Percentiles rank a stretch among this genome's conserved stretches.
phyloP scores from a whole-genome alignment of 2,888 invertebrate species.

The Drosophila formosana region DNA sequence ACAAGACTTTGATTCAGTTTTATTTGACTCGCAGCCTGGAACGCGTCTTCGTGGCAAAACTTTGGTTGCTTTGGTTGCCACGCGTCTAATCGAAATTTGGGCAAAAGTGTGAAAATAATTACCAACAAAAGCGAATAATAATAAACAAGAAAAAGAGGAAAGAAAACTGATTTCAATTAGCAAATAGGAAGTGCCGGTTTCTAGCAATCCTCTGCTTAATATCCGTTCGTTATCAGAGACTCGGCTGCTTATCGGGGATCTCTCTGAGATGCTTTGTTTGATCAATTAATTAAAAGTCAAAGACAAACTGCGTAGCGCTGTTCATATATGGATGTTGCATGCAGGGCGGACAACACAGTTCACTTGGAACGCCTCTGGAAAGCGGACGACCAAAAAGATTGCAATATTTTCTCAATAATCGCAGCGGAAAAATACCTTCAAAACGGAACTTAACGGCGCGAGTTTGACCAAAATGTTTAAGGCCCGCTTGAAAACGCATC shows the following conservation, averaged over 20 bases:
- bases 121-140: not conserved
- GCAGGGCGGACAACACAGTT: slow-evolving; percentile 57
- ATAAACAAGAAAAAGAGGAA: slow-evolving; percentile 2
- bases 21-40: slow-evolving; percentile 43
- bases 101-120: slow-evolving; percentile 55
- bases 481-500: slow-evolving; percentile 80
- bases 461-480: slow-evolving; percentile 83
- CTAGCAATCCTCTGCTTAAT: slow-evolving; percentile 29
- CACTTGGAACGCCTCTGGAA: slow-evolving; percentile 35
- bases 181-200: slow-evolving; percentile 49
- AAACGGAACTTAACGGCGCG: slow-evolving; percentile 78
- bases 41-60: slow-evolving; percentile 51
- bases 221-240: slow-evolving; percentile 48
- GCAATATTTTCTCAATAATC: slow-evolving; percentile 12
- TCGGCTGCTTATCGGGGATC: slow-evolving; percentile 44
- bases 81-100: slow-evolving; percentile 11
- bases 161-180: slow-evolving; percentile 22
- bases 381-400: slow-evolving; percentile 42
- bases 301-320: slow-evolving; percentile 34
- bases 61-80: slow-evolving; percentile 64
- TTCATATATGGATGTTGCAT: slow-evolving; percentile 72
- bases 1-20: slow-evolving; percentile 52
- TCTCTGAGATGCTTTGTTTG: slow-evolving; percentile 56
- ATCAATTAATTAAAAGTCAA: slow-evolving; percentile 72
- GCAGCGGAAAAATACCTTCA: slow-evolving; percentile 53